A percentile compares a stretch with the other conserved stretches of the same genome.
Evolutionary conservation across 1,140 invertebrate genomes (phyloP).

Genomic region (Venustaconcha ellipsiformis): DNA sequence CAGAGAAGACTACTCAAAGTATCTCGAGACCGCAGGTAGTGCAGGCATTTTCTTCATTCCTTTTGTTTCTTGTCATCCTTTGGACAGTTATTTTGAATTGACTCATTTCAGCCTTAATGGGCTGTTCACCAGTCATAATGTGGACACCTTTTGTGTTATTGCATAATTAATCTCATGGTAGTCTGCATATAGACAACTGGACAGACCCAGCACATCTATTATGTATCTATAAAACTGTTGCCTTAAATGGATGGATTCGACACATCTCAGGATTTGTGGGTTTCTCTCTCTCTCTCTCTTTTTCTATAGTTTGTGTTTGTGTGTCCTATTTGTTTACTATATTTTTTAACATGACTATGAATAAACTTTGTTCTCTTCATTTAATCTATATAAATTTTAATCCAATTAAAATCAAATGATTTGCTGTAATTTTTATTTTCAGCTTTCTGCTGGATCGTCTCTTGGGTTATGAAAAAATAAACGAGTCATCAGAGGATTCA

Average conservation of each 20-base stretch:
- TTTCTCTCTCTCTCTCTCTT: too few relatives aligned
- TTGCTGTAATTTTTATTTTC: constrained; percentile 21
- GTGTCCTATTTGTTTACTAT: too few relatives aligned
- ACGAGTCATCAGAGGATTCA: constrained; percentile 87
- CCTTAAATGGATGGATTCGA: too few relatives aligned
- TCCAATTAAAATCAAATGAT: background rate
- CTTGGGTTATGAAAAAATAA: constrained; percentile 89
- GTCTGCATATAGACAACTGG: too few relatives aligned
- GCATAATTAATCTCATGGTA: background rate
- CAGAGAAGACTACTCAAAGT: constrained; percentile 88
- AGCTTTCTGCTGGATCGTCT: constrained; percentile 87
- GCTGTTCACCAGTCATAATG: background rate
- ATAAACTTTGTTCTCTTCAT: background rate
- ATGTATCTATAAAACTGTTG: too few relatives aligned
- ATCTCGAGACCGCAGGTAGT: constrained; percentile 80
- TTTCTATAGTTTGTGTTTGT: too few relatives aligned
- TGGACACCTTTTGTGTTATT: background rate
- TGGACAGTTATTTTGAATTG: constrained; percentile 4
- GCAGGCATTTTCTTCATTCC: background rate
- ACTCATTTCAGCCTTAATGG: background rate
- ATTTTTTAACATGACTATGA: background rate
- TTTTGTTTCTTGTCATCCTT: constrained; percentile 1
- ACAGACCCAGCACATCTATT: too few relatives aligned
- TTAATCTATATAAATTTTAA: background rate
- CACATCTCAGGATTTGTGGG: too few relatives aligned